Percentiles rank a stretch among this genome's conserved stretches.
Evolutionary conservation across 1,140 invertebrate genomes (phyloP).

Genomic region (Diachasma alloeum): DNA sequence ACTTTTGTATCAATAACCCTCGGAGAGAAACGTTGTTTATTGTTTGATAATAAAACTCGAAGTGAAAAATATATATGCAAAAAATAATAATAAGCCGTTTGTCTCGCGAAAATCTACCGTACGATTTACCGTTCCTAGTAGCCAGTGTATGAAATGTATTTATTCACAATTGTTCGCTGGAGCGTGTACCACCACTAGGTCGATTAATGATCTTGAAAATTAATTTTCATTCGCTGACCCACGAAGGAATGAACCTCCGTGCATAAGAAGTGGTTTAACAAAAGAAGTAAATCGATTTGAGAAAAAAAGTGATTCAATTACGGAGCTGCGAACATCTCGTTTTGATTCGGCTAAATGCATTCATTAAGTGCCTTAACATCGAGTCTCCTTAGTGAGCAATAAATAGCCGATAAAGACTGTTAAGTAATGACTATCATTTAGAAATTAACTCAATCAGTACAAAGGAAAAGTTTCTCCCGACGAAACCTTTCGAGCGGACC

Average conservation of each 20-base stretch:
- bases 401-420: not conserved
- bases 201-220: slow-evolving; percentile 23
- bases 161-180: slow-evolving; percentile 16
- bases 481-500: not conserved
- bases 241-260: not conserved
- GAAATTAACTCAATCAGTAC: not conserved
- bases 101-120: slow-evolving; percentile 10
- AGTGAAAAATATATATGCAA: not conserved
- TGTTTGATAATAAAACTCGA: not conserved
- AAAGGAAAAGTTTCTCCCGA: not conserved
- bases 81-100: not conserved
- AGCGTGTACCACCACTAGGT: not conserved
- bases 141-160: slow-evolving; percentile 2
- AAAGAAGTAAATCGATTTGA: not conserved
- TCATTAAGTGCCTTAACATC: not conserved
- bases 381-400: not conserved
- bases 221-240: not conserved
- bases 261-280: not conserved
- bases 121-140: slow-evolving; percentile 16
- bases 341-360: not conserved
- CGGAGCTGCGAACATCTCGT: not conserved
- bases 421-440: not conserved
- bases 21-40: not conserved
- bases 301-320: not conserved
- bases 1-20: not conserved